These are phyloP conservation scores for Mugil cephalus DNA, from an alignment of 2,113 vertebrate species.

Conservation along the genomic window DNA sequence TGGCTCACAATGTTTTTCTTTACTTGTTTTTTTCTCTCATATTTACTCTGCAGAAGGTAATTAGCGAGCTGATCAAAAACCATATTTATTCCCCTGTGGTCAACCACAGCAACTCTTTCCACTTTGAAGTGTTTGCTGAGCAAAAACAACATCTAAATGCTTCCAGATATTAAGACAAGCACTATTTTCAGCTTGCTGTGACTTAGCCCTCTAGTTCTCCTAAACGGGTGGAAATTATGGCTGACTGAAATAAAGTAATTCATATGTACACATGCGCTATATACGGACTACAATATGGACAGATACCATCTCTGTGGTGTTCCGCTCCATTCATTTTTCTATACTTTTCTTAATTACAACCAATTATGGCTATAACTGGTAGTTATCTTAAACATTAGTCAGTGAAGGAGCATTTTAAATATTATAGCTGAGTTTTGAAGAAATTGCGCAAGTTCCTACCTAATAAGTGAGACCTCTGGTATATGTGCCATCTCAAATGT, in stretches of 20 bases:
- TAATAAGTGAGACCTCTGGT: constrained; percentile 27
- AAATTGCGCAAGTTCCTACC: constrained; percentile 5
- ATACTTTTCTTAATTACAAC: constrained; percentile 49
- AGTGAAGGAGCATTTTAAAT: constrained; percentile 40
- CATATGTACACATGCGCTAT: constrained; percentile 51
- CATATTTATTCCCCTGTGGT: constrained; percentile 89
- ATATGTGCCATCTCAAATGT: no score
- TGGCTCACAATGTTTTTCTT: constrained; percentile 65
- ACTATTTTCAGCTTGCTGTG: constrained; percentile 61
- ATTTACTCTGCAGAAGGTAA: constrained; percentile 88
- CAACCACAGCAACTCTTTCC: constrained; percentile 84
- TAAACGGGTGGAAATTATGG: constrained; percentile 55
- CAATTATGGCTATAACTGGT: constrained; percentile 49
- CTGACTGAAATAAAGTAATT: constrained; percentile 60
- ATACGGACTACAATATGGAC: constrained; percentile 41
- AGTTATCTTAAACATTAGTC: constrained; percentile 61
- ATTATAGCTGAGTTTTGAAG: constrained; percentile 38
- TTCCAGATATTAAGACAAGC: constrained; percentile 83
- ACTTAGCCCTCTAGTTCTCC: constrained; percentile 23
- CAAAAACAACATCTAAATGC: constrained; percentile 82
- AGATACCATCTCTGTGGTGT: constrained; percentile 51
- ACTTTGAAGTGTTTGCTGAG: constrained; percentile 85
- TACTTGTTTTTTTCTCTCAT: constrained; percentile 72
- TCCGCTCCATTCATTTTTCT: constrained; percentile 43
- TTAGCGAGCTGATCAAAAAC: constrained; percentile 91